Evolutionary conservation across 2,797 vertebrate genomes (phyloP), one percentile per base, ranked within the genome.

Genomic region (Chiropotes sagulatus): DNA sequence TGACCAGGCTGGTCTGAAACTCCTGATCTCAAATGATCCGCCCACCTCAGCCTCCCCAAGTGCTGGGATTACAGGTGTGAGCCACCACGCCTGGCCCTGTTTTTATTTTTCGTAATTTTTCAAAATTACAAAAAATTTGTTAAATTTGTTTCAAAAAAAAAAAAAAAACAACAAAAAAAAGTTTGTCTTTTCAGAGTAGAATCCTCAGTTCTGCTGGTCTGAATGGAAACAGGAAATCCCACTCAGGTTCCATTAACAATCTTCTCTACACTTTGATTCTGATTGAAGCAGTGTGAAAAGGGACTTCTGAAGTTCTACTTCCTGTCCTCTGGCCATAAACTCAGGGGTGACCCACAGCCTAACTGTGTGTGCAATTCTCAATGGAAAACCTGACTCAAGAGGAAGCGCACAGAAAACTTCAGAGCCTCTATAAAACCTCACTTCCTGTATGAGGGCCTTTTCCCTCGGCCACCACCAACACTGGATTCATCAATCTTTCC

Each of bases 271-370:
- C 52, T 46, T 72, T 67, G 7, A 70, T 13, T 81, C 44, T 46
- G 57, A 67, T 46, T 5, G 20, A 90, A 39, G 64, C 24, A 14
- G 52, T 41, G 3, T 9, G 22, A 41, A 5, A 50, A 75, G 28
- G 41, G 78, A 44, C 36, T 33, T 13, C 6, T 41, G 78, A 50
- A 78, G 70, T n/a, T 85, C 91, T 24, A 8, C 54, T 11, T 90
- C 67, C 30, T 12, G 36, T 36, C 24, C n/a, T 52, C 48, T 4
- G 48, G n/a, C 79, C 3, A 10, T 1, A 3, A 76, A 2, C 15
- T 33, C 0, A 5, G 50, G 7, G 5, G 17, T 17, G 12, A n/a
- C 0, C 0, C 2, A 14, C 1, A 84, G 64, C 85, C 73, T 13
- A 57, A 26, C 9, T 36, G 12, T 17, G 57, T 0, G 33, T 19